These are phyloP conservation scores for Falco biarmicus DNA, from an alignment of 2,797 vertebrate species.

Conservation along the genomic window DNA sequence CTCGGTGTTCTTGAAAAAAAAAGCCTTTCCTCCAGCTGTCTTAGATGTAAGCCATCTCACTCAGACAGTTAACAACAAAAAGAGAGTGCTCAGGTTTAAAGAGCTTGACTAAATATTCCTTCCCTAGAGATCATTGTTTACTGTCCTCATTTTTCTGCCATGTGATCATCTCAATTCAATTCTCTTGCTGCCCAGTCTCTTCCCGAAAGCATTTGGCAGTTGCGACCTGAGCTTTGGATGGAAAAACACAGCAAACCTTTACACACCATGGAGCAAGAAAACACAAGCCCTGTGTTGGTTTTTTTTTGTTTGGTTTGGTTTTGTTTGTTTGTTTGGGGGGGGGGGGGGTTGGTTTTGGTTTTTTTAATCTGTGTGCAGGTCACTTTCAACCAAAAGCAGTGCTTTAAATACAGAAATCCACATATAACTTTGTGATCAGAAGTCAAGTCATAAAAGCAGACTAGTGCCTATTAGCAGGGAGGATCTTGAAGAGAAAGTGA, in stretches of 20 bases:
- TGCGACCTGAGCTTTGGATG: slow-evolving; percentile 8
- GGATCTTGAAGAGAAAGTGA: slow-evolving; percentile 30
- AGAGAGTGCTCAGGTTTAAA: slow-evolving; percentile 41
- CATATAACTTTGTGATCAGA: background rate
- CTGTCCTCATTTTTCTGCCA: slow-evolving; percentile 68
- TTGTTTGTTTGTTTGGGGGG: background rate
- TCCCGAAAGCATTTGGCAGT: slow-evolving; percentile 50
- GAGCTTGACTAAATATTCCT: slow-evolving; percentile 39
- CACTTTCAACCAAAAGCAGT: slow-evolving; percentile 19
- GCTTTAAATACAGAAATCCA: background rate
- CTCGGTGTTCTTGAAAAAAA: background rate
- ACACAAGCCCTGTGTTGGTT: background rate
- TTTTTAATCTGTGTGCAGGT: background rate
- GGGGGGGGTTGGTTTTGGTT: background rate
- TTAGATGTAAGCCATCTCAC: background rate
- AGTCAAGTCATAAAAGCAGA: background rate
- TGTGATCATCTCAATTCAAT: slow-evolving; percentile 55
- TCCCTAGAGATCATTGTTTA: slow-evolving; percentile 65
- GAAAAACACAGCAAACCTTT: slow-evolving; percentile 57
- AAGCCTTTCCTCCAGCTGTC: background rate
- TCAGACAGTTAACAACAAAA: slow-evolving; percentile 19
- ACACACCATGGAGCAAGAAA: background rate
- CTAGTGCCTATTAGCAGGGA: background rate
- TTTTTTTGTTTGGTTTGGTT: background rate
- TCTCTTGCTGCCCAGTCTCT: slow-evolving; percentile 43